Base-by-base conservation (phyloP, 1,140 invertebrate genomes). In the Dendrolimus punctatus region DNA sequence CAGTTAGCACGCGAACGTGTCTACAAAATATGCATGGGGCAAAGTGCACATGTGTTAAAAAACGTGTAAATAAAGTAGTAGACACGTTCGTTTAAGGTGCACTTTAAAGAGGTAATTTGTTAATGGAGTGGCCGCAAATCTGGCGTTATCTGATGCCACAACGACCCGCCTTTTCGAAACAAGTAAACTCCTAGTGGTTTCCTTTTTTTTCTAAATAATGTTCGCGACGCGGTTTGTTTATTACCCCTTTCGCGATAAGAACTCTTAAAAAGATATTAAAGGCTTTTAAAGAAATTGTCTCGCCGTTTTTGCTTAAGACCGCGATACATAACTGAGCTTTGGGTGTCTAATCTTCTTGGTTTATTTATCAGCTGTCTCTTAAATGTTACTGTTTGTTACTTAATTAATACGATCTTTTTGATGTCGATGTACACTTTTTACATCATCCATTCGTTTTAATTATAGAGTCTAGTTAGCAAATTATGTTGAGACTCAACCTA, bases 161-260 rank as follows among this genome's bases (percentile, higher is more conserved):
- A 60, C 71, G 66, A 75, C 71, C 75, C 68, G 71, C 73, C 69
- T 73, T 73, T 80, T 74, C 62, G 71, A 80, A 83, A 80, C 75
- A 75, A 82, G 71, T 75, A 74, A 76, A 85, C 62, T 75, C 62
- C 50, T 57, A 57, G 60, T 60, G 68, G 64, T 70, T 79, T 77
- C 67, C 64, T 74, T 73, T 82, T 69, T 80, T 83, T 77, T 80
- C 73, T 78, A 82, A 85, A 64, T 82, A 80, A 83, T 78, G 78
- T 78, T 73, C 58, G 59, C 67, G 60, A 63, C 58, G 70, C 55
- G 58, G 53, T 64, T 80, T 75, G 73, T 83, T 83, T 85, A 83
- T 63, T 76, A 73, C 63, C 68, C 69, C 66, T 69, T 76, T 62
- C 51, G 57, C 76, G 76, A 85, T 82, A 85, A 81, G 68, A 62